Evolutionary conservation across 23 tunicate species (phyloP), one percentile per base, ranked within the genome.

Genomic region (Styela clava): DNA sequence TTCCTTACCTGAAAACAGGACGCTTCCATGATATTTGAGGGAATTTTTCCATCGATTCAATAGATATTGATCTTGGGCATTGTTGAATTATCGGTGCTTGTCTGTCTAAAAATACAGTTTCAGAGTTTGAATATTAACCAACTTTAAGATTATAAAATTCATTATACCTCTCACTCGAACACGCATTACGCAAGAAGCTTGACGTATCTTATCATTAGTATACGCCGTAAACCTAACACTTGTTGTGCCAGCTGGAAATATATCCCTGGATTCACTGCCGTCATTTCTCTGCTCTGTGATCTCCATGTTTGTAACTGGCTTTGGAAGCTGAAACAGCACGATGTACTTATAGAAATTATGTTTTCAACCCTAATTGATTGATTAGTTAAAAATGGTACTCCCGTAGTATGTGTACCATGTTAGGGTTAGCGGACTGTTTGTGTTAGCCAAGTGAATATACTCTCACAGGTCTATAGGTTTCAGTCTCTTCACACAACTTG

Each of bases 161-260:
- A 52, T 33, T 26, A 0, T 52, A 83, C 86, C 86, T 83, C 63
- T 61, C 73, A 83, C 86, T 73, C 62, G 78, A 30, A 83, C 68
- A 32, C 28, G 62, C 44, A 73, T 74, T 33, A 37, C 78, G 69
- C 86, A 83, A 31, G 86, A 83, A 2, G 86, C 81, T 24, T 73
- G 67, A 30, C 25, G 37, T 22, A 20, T 25, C 24, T 79, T 61
- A 31, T 83, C 81, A 74, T 64, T 69, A 7, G 86, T 29, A 30
- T 25, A 73, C 32, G 86, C 86, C 16, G 71, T 83, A 74, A 83
- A 83, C 34, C 36, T 35, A 26, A 83, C 72, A 3, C 61, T 32
- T 51, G 81, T 83, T 62, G 18, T 83, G 56, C 86, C 86, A 30
- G 79, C 86, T 2, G 86, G 86, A 83, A 83, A 83, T 18, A 52